These are phyloP conservation scores for Capricornis sumatraensis DNA, from an alignment of 2,113 vertebrate genomes.

Conservation along the genomic window DNA sequence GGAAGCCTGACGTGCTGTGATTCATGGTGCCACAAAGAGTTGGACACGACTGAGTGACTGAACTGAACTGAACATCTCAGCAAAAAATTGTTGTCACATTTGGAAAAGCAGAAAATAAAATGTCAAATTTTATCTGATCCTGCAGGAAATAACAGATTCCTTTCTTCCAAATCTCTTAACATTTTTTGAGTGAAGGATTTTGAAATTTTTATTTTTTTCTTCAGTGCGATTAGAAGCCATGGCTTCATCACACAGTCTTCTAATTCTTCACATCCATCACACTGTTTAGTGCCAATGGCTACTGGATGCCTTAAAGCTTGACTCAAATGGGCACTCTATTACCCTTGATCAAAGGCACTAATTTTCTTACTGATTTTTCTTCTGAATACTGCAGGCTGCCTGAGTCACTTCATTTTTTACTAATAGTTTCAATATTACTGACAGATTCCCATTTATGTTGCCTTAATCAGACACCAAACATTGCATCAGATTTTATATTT, in stretches of 20 bases:
- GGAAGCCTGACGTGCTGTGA: accelerated
- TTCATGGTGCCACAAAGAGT: no score
- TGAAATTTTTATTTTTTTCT: background rate
- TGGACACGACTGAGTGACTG: accelerated
- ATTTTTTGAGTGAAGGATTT: background rate
- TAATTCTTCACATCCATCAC: background rate
- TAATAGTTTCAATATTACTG: background rate
- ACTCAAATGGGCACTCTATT: background rate
- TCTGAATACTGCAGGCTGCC: background rate
- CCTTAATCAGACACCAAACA: background rate
- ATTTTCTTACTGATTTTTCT: background rate
- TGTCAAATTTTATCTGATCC: background rate
- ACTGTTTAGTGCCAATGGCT: background rate
- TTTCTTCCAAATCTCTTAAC: background rate
- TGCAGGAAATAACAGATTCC: background rate
- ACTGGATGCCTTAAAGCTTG: background rate
- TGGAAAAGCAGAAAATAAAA: background rate
- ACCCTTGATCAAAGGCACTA: background rate
- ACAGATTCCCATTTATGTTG: background rate
- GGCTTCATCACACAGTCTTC: background rate
- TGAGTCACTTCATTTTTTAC: background rate
- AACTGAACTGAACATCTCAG: background rate
- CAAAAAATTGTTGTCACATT: background rate
- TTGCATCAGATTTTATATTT: background rate
- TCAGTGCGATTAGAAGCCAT: background rate